A percentile compares a stretch with the other conserved stretches of the same genome.
Conservation (phyloP, 1,140 invertebrate species). For the Brachionus koreanus region DNA sequence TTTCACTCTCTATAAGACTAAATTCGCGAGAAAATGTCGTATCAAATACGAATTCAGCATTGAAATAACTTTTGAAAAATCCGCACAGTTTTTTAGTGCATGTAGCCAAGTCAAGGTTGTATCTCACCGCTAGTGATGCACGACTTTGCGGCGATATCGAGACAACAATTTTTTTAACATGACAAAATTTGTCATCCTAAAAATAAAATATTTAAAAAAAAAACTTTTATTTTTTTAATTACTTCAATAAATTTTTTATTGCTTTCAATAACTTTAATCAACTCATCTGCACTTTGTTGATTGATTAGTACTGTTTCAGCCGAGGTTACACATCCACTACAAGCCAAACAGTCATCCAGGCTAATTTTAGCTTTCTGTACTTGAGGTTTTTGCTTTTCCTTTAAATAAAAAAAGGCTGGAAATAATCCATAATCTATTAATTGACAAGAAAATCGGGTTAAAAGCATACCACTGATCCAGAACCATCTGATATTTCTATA, state of each 20-base stretch:
- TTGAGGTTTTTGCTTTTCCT: constrained; percentile 61
- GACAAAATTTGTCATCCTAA: constrained; percentile 47
- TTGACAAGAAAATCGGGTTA: not conserved
- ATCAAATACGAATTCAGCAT: constrained; percentile 80
- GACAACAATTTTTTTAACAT: constrained; percentile 65
- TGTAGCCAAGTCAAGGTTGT: constrained; percentile 16
- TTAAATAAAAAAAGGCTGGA: constrained; percentile 42
- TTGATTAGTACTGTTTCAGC: constrained; percentile 92
- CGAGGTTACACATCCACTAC: constrained; percentile 96
- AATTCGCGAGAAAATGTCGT: constrained; percentile 83
- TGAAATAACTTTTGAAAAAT: constrained; percentile 54
- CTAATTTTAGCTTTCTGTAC: constrained; percentile 88
- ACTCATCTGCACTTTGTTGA: constrained; percentile 65
- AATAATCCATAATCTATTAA: not conserved
- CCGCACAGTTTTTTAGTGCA: constrained; percentile 38
- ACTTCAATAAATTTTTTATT: constrained; percentile 47
- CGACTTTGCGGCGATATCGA: constrained; percentile 81
- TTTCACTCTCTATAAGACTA: constrained; percentile 75
- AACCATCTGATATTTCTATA: not conserved
- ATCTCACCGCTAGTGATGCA: constrained; percentile 71
- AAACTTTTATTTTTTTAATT: too few species aligned
- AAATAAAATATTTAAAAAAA: constrained; percentile 41
- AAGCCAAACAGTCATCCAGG: constrained; percentile 91
- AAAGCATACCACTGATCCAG: not conserved
- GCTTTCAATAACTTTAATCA: constrained; percentile 48